These are phyloP conservation scores for Lamellibrachia luymesi DNA, from an alignment of 1,140 invertebrate species.

Conservation along the genomic window DNA sequence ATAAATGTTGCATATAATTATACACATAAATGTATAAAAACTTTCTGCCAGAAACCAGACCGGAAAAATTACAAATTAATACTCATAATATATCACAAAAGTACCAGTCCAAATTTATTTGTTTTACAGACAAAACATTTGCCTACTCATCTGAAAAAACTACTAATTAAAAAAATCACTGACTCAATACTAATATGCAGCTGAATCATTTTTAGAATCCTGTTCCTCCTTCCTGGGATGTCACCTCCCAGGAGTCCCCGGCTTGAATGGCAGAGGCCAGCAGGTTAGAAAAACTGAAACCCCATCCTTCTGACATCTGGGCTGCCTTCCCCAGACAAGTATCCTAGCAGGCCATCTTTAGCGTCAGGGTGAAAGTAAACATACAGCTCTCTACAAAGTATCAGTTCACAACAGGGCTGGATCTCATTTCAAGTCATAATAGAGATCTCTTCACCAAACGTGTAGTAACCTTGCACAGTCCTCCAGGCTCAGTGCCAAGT, in stretches of 20 bases:
- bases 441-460: not conserved
- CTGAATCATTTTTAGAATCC: not conserved
- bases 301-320: not conserved
- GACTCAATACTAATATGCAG: not conserved
- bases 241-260: not conserved
- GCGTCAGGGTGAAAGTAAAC: not conserved
- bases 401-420: not conserved
- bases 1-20: not conserved
- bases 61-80: not conserved
- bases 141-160: not conserved
- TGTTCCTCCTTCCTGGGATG: not conserved
- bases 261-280: not conserved
- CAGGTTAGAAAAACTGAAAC: constrained; percentile 1
- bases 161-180: not conserved
- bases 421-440: not conserved
- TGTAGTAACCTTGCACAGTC: not conserved
- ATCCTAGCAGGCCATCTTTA: not conserved
- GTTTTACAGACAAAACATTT: not conserved
- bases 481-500: not conserved
- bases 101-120: not conserved
- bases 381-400: not conserved
- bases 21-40: not conserved
- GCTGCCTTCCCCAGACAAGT: not conserved
- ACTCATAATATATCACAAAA: not conserved
- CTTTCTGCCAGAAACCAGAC: not conserved